A percentile compares a stretch with the other conserved stretches of the same genome.
Conservation (phyloP, 2,113 vertebrate genomes). For the Cynoglossus semilaevis region DNA sequence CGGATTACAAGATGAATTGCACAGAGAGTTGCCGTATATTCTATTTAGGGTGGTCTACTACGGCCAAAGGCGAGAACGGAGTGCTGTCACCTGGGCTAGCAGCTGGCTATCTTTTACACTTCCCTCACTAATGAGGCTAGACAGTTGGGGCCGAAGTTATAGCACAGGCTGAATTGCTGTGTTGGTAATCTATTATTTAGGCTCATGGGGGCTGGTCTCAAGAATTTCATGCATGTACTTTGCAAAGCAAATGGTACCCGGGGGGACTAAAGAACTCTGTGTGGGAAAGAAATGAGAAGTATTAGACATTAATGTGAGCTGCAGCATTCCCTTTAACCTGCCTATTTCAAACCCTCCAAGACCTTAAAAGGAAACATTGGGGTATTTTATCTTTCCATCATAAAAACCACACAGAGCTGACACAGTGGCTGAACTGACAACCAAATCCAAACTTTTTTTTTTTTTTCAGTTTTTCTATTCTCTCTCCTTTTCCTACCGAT, state of each 20-base stretch:
- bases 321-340: slow-evolving; percentile 42
- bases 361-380: slow-evolving; percentile 30
- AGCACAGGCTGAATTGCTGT: slow-evolving; percentile 55
- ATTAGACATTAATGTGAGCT: slow-evolving; percentile 56
- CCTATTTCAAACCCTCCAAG: slow-evolving; percentile 45
- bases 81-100: slow-evolving; percentile 62
- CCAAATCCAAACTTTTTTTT: slow-evolving; percentile 16
- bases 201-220: slow-evolving; percentile 59
- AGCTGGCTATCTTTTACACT: slow-evolving; percentile 67
- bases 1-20: slow-evolving; percentile 70
- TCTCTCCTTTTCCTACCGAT: slow-evolving; percentile 12
- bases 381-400: slow-evolving; percentile 33
- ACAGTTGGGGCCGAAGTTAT: slow-evolving; percentile 64
- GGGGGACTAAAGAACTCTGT: slow-evolving; percentile 59
- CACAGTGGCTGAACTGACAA: slow-evolving; percentile 29
- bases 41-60: slow-evolving; percentile 55
- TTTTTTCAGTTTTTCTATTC: slow-evolving; percentile 21
- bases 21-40: slow-evolving; percentile 44
- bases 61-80: slow-evolving; percentile 56
- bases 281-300: slow-evolving; percentile 63
- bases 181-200: slow-evolving; percentile 74
- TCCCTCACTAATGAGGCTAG: slow-evolving; percentile 63
- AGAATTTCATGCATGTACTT: slow-evolving; percentile 72
- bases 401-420: slow-evolving; percentile 22
- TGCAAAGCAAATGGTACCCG: slow-evolving; percentile 67